phyloP scores from a whole-genome alignment of 2,113 vertebrate genomes.

The Chunga burmeisteri region DNA sequence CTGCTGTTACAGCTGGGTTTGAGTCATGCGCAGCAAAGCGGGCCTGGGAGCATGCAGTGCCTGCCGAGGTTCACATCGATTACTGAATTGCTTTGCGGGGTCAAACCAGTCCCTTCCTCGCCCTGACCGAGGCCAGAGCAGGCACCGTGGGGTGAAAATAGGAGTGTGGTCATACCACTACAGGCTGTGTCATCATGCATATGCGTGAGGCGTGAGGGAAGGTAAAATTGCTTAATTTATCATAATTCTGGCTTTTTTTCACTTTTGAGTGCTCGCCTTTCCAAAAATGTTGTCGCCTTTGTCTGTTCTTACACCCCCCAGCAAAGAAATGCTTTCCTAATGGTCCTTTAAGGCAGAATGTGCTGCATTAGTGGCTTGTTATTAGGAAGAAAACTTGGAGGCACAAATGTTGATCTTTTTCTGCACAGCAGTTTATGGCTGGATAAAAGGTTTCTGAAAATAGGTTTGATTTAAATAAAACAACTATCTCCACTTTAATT shows the following conservation, averaged over 20 bases:
- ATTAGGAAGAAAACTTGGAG: not conserved
- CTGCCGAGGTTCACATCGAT: fast-evolving
- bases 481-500: constrained; percentile 46
- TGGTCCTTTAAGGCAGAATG: not conserved
- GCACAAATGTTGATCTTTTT: constrained; percentile 26
- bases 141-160: not conserved
- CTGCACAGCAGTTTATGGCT: constrained; percentile 33
- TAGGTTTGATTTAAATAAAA: constrained; percentile 53
- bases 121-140: fast-evolving
- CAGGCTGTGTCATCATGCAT: not conserved
- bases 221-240: not conserved
- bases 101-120: not conserved
- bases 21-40: not conserved
- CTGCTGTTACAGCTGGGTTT: not conserved
- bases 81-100: not conserved
- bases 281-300: not conserved
- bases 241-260: not conserved
- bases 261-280: not conserved
- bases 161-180: not conserved
- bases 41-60: not conserved
- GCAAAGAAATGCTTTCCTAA: not conserved
- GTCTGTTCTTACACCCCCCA: not conserved
- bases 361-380: not conserved
- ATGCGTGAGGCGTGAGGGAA: not conserved
- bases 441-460: constrained; percentile 51